Conservation (phyloP, 2,113 vertebrate genomes). For the Murina feae region DNA sequence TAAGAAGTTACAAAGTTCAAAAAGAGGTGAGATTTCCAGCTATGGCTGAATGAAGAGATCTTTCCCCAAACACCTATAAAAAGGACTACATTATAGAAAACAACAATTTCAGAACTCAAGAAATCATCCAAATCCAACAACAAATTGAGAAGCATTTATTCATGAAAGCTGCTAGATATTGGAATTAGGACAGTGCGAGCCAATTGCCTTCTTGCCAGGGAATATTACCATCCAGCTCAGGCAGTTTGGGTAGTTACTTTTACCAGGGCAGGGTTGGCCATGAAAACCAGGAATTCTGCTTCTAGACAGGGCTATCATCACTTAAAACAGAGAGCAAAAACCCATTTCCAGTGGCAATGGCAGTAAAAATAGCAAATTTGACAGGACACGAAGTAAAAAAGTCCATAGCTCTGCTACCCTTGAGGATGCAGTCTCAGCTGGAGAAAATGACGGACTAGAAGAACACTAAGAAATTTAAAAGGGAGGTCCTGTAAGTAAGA, state of each 20-base stretch:
- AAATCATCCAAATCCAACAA: not conserved
- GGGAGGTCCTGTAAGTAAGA: not conserved
- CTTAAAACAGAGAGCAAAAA: not conserved
- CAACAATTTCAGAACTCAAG: conserved; percentile 2
- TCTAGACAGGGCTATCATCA: not conserved
- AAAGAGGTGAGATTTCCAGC: not conserved
- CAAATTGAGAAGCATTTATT: not conserved
- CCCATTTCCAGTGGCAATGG: not conserved
- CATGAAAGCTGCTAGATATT: not conserved
- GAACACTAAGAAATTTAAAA: not conserved
- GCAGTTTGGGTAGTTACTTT: not conserved
- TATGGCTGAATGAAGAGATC: not conserved
- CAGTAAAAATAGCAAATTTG: not conserved
- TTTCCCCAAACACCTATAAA: not conserved
- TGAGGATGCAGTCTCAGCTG: not conserved
- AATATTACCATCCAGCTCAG: not conserved
- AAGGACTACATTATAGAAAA: not conserved
- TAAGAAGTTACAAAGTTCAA: not conserved
- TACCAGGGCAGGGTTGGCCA: not conserved
- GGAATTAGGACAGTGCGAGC: not conserved
- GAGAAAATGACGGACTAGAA: not conserved
- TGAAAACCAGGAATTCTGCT: not conserved
- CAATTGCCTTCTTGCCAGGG: not conserved
- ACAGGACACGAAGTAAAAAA: not conserved
- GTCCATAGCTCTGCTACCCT: not conserved